These are phyloP conservation scores for Trididemnum miniatum DNA, from an alignment of 23 tunicate species.

Conservation along the genomic window DNA sequence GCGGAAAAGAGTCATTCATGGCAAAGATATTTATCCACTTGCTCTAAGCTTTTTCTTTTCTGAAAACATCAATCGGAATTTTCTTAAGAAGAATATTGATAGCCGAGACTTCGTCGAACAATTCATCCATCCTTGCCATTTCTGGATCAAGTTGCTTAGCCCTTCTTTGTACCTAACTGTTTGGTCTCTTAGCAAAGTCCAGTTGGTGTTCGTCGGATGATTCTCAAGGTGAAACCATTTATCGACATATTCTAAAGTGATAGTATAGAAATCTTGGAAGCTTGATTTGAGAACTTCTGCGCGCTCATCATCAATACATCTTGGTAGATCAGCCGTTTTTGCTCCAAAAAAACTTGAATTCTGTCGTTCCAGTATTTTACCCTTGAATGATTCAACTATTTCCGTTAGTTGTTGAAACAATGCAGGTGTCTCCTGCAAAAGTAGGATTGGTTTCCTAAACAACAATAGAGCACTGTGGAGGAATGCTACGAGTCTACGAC, in stretches of 20 bases:
- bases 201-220: slow-evolving; percentile 60
- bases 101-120: slow-evolving; percentile 64
- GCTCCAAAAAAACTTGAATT: slow-evolving; percentile 41
- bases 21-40: too few species aligned
- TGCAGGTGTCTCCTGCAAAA: slow-evolving; percentile 47
- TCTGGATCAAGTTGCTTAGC: slow-evolving; percentile 63
- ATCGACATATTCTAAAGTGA: slow-evolving; percentile 41
- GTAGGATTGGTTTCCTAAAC: slow-evolving; percentile 42
- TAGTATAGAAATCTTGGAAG: slow-evolving; percentile 47
- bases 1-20: too few species aligned
- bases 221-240: slow-evolving; percentile 68
- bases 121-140: slow-evolving; percentile 61
- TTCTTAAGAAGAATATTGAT: slow-evolving; percentile 56
- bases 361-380: slow-evolving; percentile 43
- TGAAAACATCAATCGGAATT: too few species aligned
- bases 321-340: slow-evolving; percentile 61
- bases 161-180: slow-evolving; percentile 43
- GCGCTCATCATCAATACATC: slow-evolving; percentile 52
- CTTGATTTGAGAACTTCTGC: slow-evolving; percentile 59
- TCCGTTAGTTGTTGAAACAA: slow-evolving; percentile 53
- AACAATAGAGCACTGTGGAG: slow-evolving; percentile 29
- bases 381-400: slow-evolving; percentile 46
- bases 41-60: too few species aligned
- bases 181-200: slow-evolving; percentile 55
- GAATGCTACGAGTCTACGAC: background rate